These are phyloP conservation scores for Bibio marci DNA, from an alignment of 2,888 invertebrate genomes.

Conservation along the genomic window DNA sequence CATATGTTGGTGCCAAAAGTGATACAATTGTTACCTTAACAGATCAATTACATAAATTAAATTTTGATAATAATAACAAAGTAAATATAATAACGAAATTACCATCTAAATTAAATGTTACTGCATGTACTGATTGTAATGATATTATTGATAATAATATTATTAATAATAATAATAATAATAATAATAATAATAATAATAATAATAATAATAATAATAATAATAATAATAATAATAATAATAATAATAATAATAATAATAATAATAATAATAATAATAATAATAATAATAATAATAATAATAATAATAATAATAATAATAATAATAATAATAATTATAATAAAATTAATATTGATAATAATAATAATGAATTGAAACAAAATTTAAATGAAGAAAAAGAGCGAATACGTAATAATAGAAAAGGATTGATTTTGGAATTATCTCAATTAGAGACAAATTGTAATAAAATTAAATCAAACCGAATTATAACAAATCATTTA, in stretches of 20 bases:
- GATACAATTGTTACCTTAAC: slow-evolving; percentile 23
- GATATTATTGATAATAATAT: slow-evolving; percentile 9
- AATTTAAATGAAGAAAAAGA: slow-evolving; percentile 15
- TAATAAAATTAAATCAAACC: slow-evolving; percentile 3
- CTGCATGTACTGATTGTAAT: slow-evolving; percentile 12
- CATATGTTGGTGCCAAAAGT: slow-evolving; percentile 30
- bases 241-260: not conserved
- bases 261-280: slow-evolving; percentile 4
- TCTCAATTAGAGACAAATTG: slow-evolving; percentile 29
- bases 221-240: slow-evolving; percentile 5
- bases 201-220: too few species aligned
- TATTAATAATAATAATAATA: not conserved
- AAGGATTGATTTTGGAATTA: slow-evolving; percentile 45
- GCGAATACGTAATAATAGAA: slow-evolving; percentile 25
- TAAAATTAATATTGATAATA: slow-evolving; percentile 4
- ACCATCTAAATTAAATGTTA: slow-evolving; percentile 5
- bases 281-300: slow-evolving; percentile 5
- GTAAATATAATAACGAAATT: slow-evolving; percentile 7
- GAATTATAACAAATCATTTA: slow-evolving; percentile 12
- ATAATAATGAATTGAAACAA: too few species aligned
- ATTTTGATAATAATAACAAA: slow-evolving; percentile 2
- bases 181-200: too few species aligned
- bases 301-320: not conserved
- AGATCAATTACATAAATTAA: slow-evolving; percentile 9
- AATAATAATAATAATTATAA: slow-evolving; percentile 4